Evolutionary conservation across 2,113 vertebrate genomes (phyloP).

Genomic region (Illadopsis cleaveri): DNA sequence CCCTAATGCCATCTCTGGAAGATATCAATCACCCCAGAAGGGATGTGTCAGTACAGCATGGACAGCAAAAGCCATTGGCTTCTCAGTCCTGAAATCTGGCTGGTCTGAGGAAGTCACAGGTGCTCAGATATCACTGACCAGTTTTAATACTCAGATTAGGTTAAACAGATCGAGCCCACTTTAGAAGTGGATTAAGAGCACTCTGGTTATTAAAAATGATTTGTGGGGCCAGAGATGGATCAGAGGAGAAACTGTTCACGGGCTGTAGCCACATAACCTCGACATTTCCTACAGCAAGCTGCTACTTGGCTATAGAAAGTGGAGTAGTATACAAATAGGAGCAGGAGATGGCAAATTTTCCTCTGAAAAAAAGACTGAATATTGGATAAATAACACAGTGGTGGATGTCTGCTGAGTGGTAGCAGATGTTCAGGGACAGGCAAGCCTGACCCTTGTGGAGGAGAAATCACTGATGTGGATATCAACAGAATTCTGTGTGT

Average conservation of each 20-base stretch:
- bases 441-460: constrained; percentile 19
- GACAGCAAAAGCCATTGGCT: constrained; percentile 45
- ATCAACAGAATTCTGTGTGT: not conserved
- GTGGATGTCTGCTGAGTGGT: not conserved
- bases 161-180: constrained; percentile 27
- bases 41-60: not conserved
- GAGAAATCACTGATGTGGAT: constrained; percentile 10
- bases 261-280: not conserved
- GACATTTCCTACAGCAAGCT: not conserved
- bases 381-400: constrained; percentile 25
- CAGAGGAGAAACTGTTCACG: not conserved
- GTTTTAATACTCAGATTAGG: constrained; percentile 44
- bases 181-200: constrained; percentile 30
- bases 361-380: not conserved
- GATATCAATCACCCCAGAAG: not conserved
- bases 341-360: constrained; percentile 10
- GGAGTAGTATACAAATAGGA: not conserved
- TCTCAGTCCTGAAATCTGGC: constrained; percentile 12
- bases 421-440: constrained; percentile 28
- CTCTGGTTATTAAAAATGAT: constrained; percentile 34
- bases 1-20: not conserved
- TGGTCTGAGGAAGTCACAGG: constrained; percentile 50
- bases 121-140: constrained; percentile 41
- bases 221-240: not conserved
- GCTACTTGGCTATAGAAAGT: not conserved